Base-by-base conservation (phyloP, 1,140 invertebrate genomes). In the Leptopilina boulardi region DNA sequence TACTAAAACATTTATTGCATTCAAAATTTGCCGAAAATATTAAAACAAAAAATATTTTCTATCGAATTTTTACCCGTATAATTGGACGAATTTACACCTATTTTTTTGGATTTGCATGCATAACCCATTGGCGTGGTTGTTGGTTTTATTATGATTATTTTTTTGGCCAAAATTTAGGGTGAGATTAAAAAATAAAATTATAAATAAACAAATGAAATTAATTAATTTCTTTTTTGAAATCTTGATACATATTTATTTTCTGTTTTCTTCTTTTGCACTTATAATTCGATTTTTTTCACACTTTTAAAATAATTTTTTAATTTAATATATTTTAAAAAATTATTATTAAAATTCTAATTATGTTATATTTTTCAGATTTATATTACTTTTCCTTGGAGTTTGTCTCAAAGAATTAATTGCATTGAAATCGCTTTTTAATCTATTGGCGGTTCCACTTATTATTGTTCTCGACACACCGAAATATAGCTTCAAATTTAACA, bases 41-140 rank as follows among this genome's bases (percentile, higher is more conserved):
- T 15, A 66, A 30, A 23, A 23, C 21, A 66, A 26, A 66, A 23
- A 26, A 26, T 15, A 26, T 66, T 66, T 66, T 23, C 23, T 13
- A 15, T 66, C 56, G 23, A 15, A 66, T 66, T 66, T 66, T 30
- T 15, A 15, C 21, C 15, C 23, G 56, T 10, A 2, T 26, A 30
- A 15, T 59, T 3, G 23, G 56, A 59, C 23, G 23, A 18, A 3
- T 93, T 0, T 95, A 95, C 86, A 93, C 92, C 0, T 93, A 93
- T 76, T 82, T 93, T 2, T 94, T 94, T 80, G 89, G 91, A 15
- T 77, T 93, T 0, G 81, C 90, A 4, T 92, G 91, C 80, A 92
- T 94, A 51, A 92, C 92, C 84, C 92, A 94, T 70, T 95, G 94
- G 94, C 87, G 92, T 3, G 93, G 93, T 15, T 91, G 92, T 4